phyloP scores from a whole-genome alignment of 2,113 vertebrate species.

The Mohoua ochrocephala region DNA sequence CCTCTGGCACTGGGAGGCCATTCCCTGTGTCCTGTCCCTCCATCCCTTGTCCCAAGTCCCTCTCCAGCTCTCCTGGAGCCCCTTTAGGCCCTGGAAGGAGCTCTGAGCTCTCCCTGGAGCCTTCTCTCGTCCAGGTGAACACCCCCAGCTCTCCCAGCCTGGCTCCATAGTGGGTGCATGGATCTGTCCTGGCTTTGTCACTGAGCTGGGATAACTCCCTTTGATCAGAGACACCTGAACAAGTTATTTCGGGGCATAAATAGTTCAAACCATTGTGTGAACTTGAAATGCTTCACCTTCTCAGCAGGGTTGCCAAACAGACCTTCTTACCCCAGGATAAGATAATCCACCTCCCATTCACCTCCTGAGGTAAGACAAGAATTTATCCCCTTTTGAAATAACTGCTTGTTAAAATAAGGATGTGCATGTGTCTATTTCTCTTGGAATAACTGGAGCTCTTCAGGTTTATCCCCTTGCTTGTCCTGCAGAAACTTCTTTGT shows the following conservation, averaged over 20 bases:
- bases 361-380: not conserved
- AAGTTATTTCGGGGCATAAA: not conserved
- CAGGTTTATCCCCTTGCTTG: not conserved
- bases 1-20: not conserved
- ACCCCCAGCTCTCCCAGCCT: not conserved
- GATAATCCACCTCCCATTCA: not conserved
- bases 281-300: not conserved
- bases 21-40: not conserved
- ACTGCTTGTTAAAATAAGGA: not conserved
- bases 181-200: not conserved
- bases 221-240: not conserved
- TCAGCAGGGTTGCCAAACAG: not conserved
- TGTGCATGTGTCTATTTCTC: not conserved
- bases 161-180: not conserved
- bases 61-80: not conserved
- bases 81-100: rapidly evolving
- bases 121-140: not conserved
- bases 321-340: not conserved
- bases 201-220: not conserved
- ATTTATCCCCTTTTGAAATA: not conserved
- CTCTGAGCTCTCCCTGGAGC: not conserved
- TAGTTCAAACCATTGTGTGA: not conserved
- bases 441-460: not conserved
- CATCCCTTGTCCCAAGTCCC: not conserved
- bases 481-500: not conserved